Evolutionary conservation across 1,140 invertebrate genomes (phyloP), one percentile per base, ranked within the genome.

Genomic region (Drosophila virilis): DNA sequence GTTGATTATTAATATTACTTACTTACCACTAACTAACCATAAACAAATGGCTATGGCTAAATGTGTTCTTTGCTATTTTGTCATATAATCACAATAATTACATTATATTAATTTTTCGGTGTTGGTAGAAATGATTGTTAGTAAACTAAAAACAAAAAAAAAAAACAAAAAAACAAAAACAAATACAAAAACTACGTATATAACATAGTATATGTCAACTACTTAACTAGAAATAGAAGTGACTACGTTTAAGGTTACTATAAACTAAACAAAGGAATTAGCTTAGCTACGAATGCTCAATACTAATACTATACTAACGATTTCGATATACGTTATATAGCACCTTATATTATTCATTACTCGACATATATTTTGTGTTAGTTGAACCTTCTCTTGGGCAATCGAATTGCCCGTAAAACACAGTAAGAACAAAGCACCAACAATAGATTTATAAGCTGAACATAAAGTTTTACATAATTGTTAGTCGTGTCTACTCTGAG

Each of bases 351-450:
- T 50, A 67, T 58, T 38, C 15, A 45, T 59, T 46, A 67, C 77
- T 70, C 42, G 22, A 52, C 48, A 50, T 77, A 46, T 69, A 54
- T 80, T 72, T 72, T 70, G 35, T 64, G 65, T 88, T 76, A 59
- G 68, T 78, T 81, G n/a, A 81, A 64, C 45, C 50, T 80, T 74
- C 69, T 61, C 52, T 68, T 50, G 51, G 68, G 75, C 82, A 86
- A 85, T 90, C 52, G 55, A 90, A 90, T 90, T 90, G 88, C 75
- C 77, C 62, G 33, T 51, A 65, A 64, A 82, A 85, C 85, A 91
- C 80, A 84, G 90, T 91, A 91, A 91, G 90, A 91, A 82, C 83
- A 91, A 91, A 91, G 90, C 90, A 91, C 90, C 90, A 91, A 91
- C 88, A 91, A 89, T 91, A 91, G 83, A 78, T 62, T 67, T 75